Base-by-base conservation (phyloP, 2,888 invertebrate species). In the Drosophila acutilabella region DNA sequence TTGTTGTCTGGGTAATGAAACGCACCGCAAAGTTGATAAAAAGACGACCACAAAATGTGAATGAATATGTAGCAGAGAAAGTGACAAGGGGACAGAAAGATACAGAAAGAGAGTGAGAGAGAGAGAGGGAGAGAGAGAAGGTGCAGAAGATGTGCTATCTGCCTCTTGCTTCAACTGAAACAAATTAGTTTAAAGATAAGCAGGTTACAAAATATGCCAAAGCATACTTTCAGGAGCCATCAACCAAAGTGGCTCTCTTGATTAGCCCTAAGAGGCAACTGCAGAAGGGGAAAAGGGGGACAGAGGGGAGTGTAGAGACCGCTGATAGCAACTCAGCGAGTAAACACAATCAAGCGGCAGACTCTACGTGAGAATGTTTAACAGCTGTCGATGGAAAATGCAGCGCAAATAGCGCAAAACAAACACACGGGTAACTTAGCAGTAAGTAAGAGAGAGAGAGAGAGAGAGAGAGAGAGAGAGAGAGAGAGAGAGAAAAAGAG, bases 121-220 rank as follows among this genome's bases (percentile, higher is more conserved):
- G 13, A 30, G 1, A 20, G 16, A 6, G 20, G 0, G 20, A 30
- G 42, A 42, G 20, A 10, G 38, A 20, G 11, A 5, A 10, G 4
- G 20, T 16, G 14, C 11, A 2, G 7, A 14, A 26, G 18, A 16
- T 42, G 41, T 30, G 26, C 42, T 44, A 44, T 53, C 40, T 18
- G 23, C 4, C 33, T 33, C 14, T 11, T 56, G 11, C 47, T 23
- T 13, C 52, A 52, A 51, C 26, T 56, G 53, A 52, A 81, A 85
- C 88, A 85, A 85, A 85, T 85, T 89, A 89, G 89, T 85, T 85
- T 85, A 85, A 82, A 89, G 85, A 85, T 89, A 85, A 85, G 89
- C 80, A 78, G 78, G 89, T 82, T 82, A 88, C 89, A 85, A 78
- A 89, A 83, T 88, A 88, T 82, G 71, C 83, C 70, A 80, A 64